Base-by-base conservation (phyloP, 2,113 vertebrate species). In the Aplodontia rufa region DNA sequence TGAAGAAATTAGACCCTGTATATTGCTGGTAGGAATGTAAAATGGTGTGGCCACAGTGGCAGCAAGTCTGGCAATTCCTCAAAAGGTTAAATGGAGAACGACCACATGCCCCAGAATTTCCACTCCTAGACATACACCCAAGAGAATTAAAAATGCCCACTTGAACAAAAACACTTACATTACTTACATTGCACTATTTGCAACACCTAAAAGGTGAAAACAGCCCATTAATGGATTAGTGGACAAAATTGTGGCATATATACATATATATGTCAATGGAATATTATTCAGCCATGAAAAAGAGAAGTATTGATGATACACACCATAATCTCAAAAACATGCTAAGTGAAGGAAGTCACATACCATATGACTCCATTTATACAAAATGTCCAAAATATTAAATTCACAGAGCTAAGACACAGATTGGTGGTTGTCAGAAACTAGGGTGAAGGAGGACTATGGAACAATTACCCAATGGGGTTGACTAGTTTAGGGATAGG, bases 71-170 rank as follows among this genome's bases (percentile, higher is more conserved):
- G 69, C 55, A 79, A 8, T 7, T 81, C 47, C 87, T 76, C 32
- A n/a, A 78, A 66, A 89, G 55, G 35, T 82, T 71, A 79, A 82
- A 53, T 24, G 76, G 69, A 76, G 24, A 71, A 80, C 89, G n/a
- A 19, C 69, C 51, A 32, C 17, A 35, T 30, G 78, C n/a, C 26
- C 13, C 7, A 53, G 90, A 62, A 87, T 45, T 55, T 72, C n/a
- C 37, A 58, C 22, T 40, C 58, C 51, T 49, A 58, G 42, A 10
- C 53, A 47, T 2, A 32, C 6, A 49, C 20, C 12, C 72, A 69
- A 62, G 68, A 76, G n/a, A 40, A 91, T 40, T 37, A 81, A 93
- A 91, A n/a, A 42, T 37, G 87, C 30, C 19, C 14, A 83, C 9
- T 76, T 37, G 83, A 45, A 81, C 22, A 74, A 58, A 55, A 26